Evolutionary conservation across 2,113 vertebrate genomes (phyloP).

Genomic region (Toxotes jaculatrix): DNA sequence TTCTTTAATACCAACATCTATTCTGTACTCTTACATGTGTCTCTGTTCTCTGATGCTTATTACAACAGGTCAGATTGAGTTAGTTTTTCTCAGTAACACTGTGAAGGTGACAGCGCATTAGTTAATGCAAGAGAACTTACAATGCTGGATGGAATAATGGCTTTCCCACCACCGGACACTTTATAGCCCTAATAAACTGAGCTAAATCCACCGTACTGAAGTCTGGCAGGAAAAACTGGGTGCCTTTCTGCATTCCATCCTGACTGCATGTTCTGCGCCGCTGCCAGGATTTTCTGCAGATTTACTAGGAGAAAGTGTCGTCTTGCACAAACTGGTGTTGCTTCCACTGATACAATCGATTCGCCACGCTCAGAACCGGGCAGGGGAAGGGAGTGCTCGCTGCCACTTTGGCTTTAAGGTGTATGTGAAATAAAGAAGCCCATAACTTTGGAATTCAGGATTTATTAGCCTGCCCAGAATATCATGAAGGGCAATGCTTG

Average conservation of each 20-base stretch:
- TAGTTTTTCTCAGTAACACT: neutral
- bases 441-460: conserved; percentile 72
- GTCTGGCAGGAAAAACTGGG: conserved; percentile 63
- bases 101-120: conserved; percentile 37
- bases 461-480: conserved; percentile 70
- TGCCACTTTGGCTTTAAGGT: conserved; percentile 70
- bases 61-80: conserved; percentile 20
- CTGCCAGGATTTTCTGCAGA: conserved; percentile 86
- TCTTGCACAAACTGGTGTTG: conserved; percentile 87
- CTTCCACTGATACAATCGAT: conserved; percentile 90
- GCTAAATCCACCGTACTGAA: conserved; percentile 79
- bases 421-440: conserved; percentile 78
- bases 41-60: neutral
- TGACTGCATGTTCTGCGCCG: conserved; percentile 67
- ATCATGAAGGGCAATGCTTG: conserved; percentile 36
- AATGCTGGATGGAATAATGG: conserved; percentile 61
- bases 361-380: conserved; percentile 83
- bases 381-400: conserved; percentile 66
- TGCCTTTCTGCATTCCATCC: conserved; percentile 74
- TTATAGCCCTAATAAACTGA: conserved; percentile 79
- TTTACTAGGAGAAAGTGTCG: conserved; percentile 88
- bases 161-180: conserved; percentile 78
- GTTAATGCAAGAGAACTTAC: conserved; percentile 41
- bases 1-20: conserved; percentile 21
- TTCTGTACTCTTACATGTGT: neutral